These are phyloP conservation scores for Chaitophorus viminalis DNA, from an alignment of 2,888 invertebrate genomes.

Conservation along the genomic window DNA sequence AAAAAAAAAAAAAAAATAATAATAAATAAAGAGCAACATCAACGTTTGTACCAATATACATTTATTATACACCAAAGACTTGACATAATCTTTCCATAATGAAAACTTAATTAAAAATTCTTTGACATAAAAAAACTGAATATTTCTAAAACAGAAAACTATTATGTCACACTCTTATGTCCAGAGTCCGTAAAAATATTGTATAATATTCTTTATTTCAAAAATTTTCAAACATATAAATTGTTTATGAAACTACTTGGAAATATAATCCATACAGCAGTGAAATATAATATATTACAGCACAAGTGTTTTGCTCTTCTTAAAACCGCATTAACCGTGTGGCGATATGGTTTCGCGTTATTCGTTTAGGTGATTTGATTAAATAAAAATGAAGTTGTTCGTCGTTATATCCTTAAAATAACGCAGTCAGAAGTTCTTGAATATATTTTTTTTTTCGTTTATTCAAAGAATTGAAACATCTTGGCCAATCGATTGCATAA, in stretches of 20 bases:
- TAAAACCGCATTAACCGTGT: too few species aligned
- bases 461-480: too few species aligned
- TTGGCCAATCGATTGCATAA: too few species aligned
- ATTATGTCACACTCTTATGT: not conserved
- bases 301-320: too few species aligned
- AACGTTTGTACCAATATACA: not conserved
- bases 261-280: constrained; percentile 4
- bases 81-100: not conserved
- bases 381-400: too few species aligned
- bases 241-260: not conserved
- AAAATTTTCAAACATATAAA: not conserved
- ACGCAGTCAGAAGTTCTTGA: too few species aligned
- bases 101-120: constrained; percentile 38
- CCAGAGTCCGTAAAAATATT: not conserved
- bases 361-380: too few species aligned
- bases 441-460: too few species aligned
- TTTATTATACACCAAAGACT: not conserved
- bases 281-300: too few species aligned
- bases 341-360: too few species aligned
- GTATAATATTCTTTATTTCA: not conserved
- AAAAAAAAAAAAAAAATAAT: constrained; percentile 18
- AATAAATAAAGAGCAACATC: not conserved
- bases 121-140: not conserved
- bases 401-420: too few species aligned
- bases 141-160: not conserved